Evolutionary conservation across 2,797 vertebrate species (phyloP), one percentile per base, ranked within the genome.

Genomic region (Labroides dimidiatus): DNA sequence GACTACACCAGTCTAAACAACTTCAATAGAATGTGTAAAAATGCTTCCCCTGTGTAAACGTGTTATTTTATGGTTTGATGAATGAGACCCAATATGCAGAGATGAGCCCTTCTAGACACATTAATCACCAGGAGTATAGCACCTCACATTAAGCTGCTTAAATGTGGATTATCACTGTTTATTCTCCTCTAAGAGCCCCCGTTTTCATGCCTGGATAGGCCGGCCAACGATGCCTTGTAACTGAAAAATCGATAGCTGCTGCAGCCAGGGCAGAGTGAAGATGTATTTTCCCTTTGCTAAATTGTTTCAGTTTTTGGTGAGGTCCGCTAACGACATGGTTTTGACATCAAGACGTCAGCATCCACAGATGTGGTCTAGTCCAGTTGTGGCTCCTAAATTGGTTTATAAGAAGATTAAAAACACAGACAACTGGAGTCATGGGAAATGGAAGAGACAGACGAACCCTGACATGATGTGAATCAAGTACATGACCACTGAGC

Each of bases 71-170:
- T 70, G 81, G 72, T 80, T 83, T 90, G 90, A 90, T 89, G 80
- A 90, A 90, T 69, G 82, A 81, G 84, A 77, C 77, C 73, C 84
- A 89, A 64, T 79, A 79, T 85, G 77, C 51, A 62, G 74, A 74
- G 85, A 90, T 90, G 87, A 91, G 88, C 86, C 77, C 71, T 81
- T 75, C 76, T 74, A 84, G 86, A 88, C 89, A 82, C 76, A 89
- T 91, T 92, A 86, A 91, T 90, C 87, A 91, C 75, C 76, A 82
- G 80, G 77, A 84, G 81, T 88, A 78, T 90, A 89, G 83, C 85
- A 89, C 87, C 89, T 91, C 90, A 87, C 84, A 90, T 90, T 91
- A 92, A 91, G 88, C 89, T 83, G 84, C 87, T 88, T 86, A 86
- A 87, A 91, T 43, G 44, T 80, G 88, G 89, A 91, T 89, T 89